Base-by-base conservation (phyloP, 2,797 vertebrate genomes). In the Harpagifer antarcticus region DNA sequence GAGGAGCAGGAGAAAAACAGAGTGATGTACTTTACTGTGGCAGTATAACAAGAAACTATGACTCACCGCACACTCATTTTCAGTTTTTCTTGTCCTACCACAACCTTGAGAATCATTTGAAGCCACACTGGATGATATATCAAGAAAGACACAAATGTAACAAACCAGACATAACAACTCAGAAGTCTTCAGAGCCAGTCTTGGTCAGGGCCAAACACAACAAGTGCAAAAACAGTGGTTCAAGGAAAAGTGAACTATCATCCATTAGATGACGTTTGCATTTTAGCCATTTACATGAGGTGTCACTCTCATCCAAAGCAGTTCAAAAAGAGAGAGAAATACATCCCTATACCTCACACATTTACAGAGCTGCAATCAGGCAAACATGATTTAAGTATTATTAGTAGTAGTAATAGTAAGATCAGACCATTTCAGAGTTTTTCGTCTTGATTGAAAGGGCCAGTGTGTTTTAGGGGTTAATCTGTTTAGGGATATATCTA, bases 1-100 rank as follows among this genome's bases (percentile, higher is more conserved):
- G 68, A 72, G 67, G 57, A 75, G 66, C 54, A 73, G 68, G 19
- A 83, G 68, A 70, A 87, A 88, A 89, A 87, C 81, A 83, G 74
- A 78, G 72, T 77, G 78, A 85, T 87, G 78, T 66, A 55, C 72
- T 83, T 82, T n/a, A 53, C 75, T 9, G 62, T 9, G 76, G 84
- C 48, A 12, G 67, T 74, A 43, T 43, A 83, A 84, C 76, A 60
- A 79, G 76, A 85, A 61, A 69, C 40, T 13, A 50, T 83, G 87
- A 87, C 76, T 84, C 79, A 87, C 56, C 33, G 2, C 71, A 33
- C 42, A 68, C 65, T 76, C 63, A 73, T 84, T 69, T 81, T 3
- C 58, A 82, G 81, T 69, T 80, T 37, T 63, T 71, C 50, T 63
- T 17, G 68, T 74, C 71, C 64, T 7, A 73, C 83, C 79, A 8